Base-by-base conservation (phyloP, 2,888 invertebrate genomes). In the Alloscopus bannaensis region DNA sequence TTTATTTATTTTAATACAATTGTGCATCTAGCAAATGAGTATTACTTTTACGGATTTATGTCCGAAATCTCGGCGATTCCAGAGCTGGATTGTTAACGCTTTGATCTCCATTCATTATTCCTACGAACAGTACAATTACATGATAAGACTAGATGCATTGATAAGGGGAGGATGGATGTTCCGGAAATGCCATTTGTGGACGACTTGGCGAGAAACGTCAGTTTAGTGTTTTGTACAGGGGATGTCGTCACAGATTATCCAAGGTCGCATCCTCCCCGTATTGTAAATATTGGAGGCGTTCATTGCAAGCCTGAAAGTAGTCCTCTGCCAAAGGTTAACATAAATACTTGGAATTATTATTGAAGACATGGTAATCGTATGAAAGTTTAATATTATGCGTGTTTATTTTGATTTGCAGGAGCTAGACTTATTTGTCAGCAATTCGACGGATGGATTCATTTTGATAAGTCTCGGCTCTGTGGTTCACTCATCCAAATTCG, bases 401-500 rank as follows among this genome's bases (percentile, higher is more conserved):
- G 42, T 42, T 42, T 42, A 13, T 6, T 36, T 36, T 36, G 36
- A 8, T 36, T 8, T 36, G 8, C 13, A 76, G 78, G 77, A 79
- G 16, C 36, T 83, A 18, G 68, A 52, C 47, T 28, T 29, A 4
- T 83, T 83, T 50, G 52, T 83, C 3, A 55, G 57, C 24, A 60
- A 57, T 42, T 55, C 28, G 26, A 8, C 72, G 13, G 36, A 36
- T 40, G 83, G 80, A 1, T 85, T 85, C 69, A 62, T 85, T 2
- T 84, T 82, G 80, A 76, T 85, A 29, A 85, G 85, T 68, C 65
- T 84, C 31, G 85, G 85, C 13, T 72, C 80, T 8, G 22, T 68
- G 0, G 80, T 77, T 0, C 18, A 72, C n/a, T 66, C 82, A 0
- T 60, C 69, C 0, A 57, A 69, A 31, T 20, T 20, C 64, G 0